phyloP scores from a whole-genome alignment of 2,888 invertebrate species.

The Tuberolachnus salignus region DNA sequence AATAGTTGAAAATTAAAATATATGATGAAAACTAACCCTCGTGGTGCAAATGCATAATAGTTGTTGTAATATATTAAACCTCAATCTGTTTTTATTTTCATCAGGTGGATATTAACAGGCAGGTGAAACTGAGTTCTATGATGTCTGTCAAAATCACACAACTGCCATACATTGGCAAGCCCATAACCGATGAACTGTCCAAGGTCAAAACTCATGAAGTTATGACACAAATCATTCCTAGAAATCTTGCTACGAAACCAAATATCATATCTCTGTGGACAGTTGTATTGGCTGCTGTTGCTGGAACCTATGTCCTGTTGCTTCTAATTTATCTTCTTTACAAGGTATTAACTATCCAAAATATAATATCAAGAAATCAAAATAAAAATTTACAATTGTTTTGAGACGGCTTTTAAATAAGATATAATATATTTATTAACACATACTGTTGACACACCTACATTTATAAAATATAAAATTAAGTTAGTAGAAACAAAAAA shows the following conservation, averaged over 20 bases:
- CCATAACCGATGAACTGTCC: constrained; percentile 65
- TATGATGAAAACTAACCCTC: too few species aligned
- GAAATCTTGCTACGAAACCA: constrained; percentile 69
- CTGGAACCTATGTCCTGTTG: constrained; percentile 79
- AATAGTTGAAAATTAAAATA: too few species aligned
- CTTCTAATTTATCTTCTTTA: constrained; percentile 79
- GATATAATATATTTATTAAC: too few species aligned
- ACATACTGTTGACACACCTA: too few species aligned
- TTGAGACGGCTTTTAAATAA: too few species aligned
- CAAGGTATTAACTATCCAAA: constrained; percentile 68
- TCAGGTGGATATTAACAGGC: constrained; percentile 64
- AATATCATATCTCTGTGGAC: constrained; percentile 84
- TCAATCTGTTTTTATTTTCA: constrained; percentile 48
- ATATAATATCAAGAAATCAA: too few species aligned
- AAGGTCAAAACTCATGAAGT: constrained; percentile 73
- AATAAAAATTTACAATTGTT: too few species aligned
- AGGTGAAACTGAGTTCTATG: constrained; percentile 77
- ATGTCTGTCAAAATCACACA: constrained; percentile 75
- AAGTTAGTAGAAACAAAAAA: too few species aligned
- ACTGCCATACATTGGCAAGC: constrained; percentile 74
- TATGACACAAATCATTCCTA: constrained; percentile 73
- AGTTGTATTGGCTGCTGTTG: constrained; percentile 80
- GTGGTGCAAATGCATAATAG: too few species aligned
- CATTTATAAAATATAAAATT: too few species aligned
- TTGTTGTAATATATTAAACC: too few species aligned